Conservation (phyloP, 1,140 invertebrate species). For the Lithobius niger region DNA sequence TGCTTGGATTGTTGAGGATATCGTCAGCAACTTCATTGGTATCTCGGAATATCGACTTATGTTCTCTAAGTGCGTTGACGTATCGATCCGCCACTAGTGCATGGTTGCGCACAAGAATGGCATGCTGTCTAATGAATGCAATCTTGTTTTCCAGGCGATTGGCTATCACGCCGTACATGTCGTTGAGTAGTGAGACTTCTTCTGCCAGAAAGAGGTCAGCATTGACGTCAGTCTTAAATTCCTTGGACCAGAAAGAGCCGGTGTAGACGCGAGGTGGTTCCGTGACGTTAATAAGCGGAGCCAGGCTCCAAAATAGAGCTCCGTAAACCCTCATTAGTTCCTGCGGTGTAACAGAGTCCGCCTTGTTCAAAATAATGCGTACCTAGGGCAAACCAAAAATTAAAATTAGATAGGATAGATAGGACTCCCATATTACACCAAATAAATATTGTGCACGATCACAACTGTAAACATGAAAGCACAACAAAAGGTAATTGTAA, state of each 20-base stretch:
- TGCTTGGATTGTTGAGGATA: slow-evolving; percentile 72
- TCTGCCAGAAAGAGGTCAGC: slow-evolving; percentile 46
- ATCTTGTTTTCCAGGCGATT: slow-evolving; percentile 87
- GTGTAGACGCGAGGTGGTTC: slow-evolving; percentile 76
- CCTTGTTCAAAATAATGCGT: slow-evolving; percentile 86
- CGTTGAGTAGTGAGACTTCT: slow-evolving; percentile 70
- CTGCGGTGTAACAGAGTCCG: slow-evolving; percentile 80
- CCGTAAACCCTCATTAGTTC: slow-evolving; percentile 86
- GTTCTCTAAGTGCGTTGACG: slow-evolving; percentile 80
- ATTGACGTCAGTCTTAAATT: slow-evolving; percentile 38
- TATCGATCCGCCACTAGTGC: slow-evolving; percentile 95
- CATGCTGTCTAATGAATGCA: slow-evolving; percentile 79
- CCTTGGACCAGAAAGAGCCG: slow-evolving; percentile 80
- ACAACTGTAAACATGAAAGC: too few species aligned
- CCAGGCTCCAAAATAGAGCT: slow-evolving; percentile 89
- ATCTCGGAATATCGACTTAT: slow-evolving; percentile 84
- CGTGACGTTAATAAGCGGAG: slow-evolving; percentile 79
- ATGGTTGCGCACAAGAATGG: slow-evolving; percentile 84
- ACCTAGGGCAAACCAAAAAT: slow-evolving; percentile 18
- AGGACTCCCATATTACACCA: too few species aligned
- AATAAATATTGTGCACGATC: too few species aligned
- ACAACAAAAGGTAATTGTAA: too few species aligned
- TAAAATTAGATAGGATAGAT: too few species aligned
- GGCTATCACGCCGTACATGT: slow-evolving; percentile 68
- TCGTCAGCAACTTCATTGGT: slow-evolving; percentile 49